These are phyloP conservation scores for Sesia bembeciformis DNA, from an alignment of 2,888 invertebrate genomes.

Conservation along the genomic window DNA sequence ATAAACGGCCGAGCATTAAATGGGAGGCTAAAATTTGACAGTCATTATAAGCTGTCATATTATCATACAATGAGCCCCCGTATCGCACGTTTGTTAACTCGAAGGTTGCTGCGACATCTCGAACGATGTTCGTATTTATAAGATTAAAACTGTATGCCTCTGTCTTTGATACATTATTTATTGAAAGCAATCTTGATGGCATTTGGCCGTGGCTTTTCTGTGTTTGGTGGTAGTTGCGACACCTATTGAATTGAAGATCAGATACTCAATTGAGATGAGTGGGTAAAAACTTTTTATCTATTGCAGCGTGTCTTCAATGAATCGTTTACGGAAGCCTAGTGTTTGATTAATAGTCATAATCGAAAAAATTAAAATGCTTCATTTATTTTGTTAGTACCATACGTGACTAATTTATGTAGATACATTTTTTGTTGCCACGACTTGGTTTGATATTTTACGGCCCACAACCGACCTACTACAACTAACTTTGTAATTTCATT, in stretches of 20 bases:
- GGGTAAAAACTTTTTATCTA: slow-evolving; percentile 6
- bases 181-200: slow-evolving; percentile 54
- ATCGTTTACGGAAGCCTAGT: slow-evolving; percentile 2
- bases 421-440: slow-evolving; percentile 1
- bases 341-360: slow-evolving; percentile 1
- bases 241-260: slow-evolving; percentile 35
- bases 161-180: slow-evolving; percentile 37
- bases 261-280: slow-evolving; percentile 14
- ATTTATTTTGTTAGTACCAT: neutral
- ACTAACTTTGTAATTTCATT: slow-evolving; percentile 6
- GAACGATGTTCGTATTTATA: slow-evolving; percentile 22
- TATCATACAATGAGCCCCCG: slow-evolving; percentile 58
- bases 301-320: neutral
- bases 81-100: slow-evolving; percentile 18
- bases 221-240: slow-evolving; percentile 45
- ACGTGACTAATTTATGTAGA: neutral
- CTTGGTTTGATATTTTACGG: neutral
- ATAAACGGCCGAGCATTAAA: slow-evolving; percentile 43
- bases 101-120: slow-evolving; percentile 32
- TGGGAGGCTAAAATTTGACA: slow-evolving; percentile 41
- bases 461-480: slow-evolving; percentile 7
- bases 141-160: slow-evolving; percentile 29
- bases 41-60: slow-evolving; percentile 37
- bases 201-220: slow-evolving; percentile 58
- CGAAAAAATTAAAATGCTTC: neutral